Conservation (phyloP, 2,888 invertebrate genomes). For the Hypomecis punctinalis region DNA sequence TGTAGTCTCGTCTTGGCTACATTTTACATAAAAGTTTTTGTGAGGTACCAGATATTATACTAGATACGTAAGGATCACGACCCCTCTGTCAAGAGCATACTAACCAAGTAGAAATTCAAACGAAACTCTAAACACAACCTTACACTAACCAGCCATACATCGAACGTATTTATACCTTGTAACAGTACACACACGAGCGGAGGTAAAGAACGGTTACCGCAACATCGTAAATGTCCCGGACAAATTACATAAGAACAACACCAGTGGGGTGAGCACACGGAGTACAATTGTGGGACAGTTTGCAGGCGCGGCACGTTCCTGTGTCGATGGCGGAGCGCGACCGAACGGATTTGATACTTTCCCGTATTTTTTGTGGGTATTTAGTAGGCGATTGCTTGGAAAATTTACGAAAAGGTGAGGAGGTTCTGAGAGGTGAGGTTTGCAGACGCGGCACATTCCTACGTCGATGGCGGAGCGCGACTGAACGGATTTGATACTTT, state of each 20-base stretch:
- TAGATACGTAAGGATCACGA: too few relatives aligned
- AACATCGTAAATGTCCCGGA: constrained; percentile 75
- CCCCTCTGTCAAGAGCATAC: too few relatives aligned
- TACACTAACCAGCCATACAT: constrained; percentile 2
- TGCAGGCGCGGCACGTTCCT: constrained; percentile 53
- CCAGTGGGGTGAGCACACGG: constrained; percentile 28
- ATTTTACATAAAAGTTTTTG: too few relatives aligned
- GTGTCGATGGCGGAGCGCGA: constrained; percentile 32
- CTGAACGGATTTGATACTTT: neutral
- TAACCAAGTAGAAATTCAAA: neutral
- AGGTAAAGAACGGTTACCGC: constrained; percentile 61
- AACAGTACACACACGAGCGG: neutral
- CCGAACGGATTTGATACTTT: constrained; percentile 20
- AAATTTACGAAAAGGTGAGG: too few relatives aligned
- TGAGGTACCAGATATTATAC: too few relatives aligned
- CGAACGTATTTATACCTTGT: constrained; percentile 16
- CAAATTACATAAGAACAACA: constrained; percentile 77
- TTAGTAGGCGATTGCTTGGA: too few relatives aligned
- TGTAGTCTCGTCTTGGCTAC: too few relatives aligned
- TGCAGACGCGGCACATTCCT: constrained; percentile 53
- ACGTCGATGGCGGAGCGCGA: neutral
- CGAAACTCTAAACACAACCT: neutral
- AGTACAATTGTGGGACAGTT: constrained; percentile 42
- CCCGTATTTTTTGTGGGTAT: too few relatives aligned
- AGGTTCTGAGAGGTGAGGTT: too few relatives aligned